A percentile compares a stretch with the other conserved stretches of the same genome.
Evolutionary conservation across 2,797 vertebrate genomes (phyloP).

Genomic region (Poeciliopsis presidionis): DNA sequence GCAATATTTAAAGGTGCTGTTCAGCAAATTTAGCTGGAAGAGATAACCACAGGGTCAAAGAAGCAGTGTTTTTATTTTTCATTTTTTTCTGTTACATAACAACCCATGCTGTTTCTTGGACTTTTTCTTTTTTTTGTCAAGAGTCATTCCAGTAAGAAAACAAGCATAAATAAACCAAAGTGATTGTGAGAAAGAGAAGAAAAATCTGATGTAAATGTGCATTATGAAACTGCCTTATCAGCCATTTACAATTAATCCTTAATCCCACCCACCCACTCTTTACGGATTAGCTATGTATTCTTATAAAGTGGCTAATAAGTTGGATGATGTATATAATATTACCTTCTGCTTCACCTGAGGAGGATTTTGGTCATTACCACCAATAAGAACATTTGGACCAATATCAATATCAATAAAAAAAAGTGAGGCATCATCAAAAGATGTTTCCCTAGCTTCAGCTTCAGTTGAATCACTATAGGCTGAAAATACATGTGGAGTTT

Average conservation of each 20-base stretch:
- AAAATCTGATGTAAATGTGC: not conserved
- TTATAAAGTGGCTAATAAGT: not conserved
- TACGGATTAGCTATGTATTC: not conserved
- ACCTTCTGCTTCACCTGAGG: not conserved
- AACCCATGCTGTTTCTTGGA: slow-evolving; percentile 40
- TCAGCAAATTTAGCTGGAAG: slow-evolving; percentile 50
- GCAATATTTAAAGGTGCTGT: slow-evolving; percentile 32
- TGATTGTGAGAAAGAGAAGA: not conserved
- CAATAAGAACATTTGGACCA: no score
- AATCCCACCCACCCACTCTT: not conserved
- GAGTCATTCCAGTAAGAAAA: not conserved
- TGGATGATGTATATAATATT: not conserved
- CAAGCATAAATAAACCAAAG: not conserved
- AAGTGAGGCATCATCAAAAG: not conserved
- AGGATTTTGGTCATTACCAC: no score
- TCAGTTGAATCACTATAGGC: no score
- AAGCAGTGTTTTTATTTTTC: slow-evolving; percentile 18
- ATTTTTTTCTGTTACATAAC: slow-evolving; percentile 53
- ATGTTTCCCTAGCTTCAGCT: no score
- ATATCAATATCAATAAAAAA: not conserved
- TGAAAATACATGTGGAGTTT: not conserved
- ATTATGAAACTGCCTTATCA: not conserved
- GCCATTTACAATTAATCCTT: not conserved
- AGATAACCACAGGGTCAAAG: slow-evolving; percentile 23
- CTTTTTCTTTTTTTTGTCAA: slow-evolving; percentile 2